These are phyloP conservation scores for Muntiacus reevesi DNA, from an alignment of 2,113 vertebrate species.

Conservation along the genomic window DNA sequence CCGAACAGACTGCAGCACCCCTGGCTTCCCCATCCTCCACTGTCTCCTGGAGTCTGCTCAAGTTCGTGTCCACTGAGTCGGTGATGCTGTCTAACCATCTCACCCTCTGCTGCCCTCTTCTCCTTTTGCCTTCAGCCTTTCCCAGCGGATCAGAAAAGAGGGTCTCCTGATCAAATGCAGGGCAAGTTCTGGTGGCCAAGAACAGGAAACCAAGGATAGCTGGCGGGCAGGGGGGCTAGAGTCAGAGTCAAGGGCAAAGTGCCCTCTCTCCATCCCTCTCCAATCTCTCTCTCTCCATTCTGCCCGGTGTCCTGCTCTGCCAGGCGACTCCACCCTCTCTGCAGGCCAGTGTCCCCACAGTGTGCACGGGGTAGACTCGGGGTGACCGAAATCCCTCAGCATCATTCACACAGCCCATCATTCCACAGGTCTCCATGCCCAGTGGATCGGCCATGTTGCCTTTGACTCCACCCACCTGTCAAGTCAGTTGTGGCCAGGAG, in stretches of 20 bases:
- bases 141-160: background rate
- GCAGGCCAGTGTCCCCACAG: background rate
- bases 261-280: background rate
- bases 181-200: background rate
- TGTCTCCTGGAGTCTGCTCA: background rate
- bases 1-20: background rate
- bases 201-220: background rate
- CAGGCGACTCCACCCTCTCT: rapidly evolving
- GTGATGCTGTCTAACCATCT: background rate
- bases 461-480: background rate
- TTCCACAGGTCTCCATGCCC: background rate
- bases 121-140: background rate
- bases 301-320: background rate
- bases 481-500: background rate
- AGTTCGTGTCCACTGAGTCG: background rate
- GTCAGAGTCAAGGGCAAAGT: background rate
- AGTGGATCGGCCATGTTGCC: background rate
- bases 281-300: rapidly evolving
- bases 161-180: background rate
- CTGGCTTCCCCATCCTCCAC: background rate
- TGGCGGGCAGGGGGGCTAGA: no score
- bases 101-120: background rate
- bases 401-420: no score
- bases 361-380: rapidly evolving
- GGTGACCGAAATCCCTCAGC: background rate